Base-by-base conservation (phyloP, 1,140 invertebrate species). In the Temnothorax curvispinosus region DNA sequence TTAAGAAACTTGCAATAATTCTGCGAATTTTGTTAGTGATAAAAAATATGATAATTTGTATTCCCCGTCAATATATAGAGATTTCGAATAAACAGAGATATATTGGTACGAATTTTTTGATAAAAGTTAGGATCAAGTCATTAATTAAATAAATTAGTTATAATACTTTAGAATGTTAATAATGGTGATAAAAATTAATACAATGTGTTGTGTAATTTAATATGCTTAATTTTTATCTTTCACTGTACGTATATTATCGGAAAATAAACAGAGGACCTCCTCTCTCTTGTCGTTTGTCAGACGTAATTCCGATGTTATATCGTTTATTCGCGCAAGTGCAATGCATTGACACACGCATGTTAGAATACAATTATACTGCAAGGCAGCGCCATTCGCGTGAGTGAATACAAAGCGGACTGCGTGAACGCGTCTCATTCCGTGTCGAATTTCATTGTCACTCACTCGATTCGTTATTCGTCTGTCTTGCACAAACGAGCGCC, bases 371-470 rank as follows among this genome's bases (percentile, higher is more conserved):
- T 47, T 47, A 11, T 47, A 47, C 41, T 27, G 21, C 27, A 50
- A 60, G 11, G n/a, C 41, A 8, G 77, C 77, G n/a, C 27, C 27
- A 47, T 74, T 44, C 54, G 67, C 69, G 21, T 52, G 54, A 74
- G 27, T 47, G 80, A 84, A 85, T 78, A 78, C 47, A 78, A 85
- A 85, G 82, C 38, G 47, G 56, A 82, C 35, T 52, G 77, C 71
- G 60, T 76, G 69, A 67, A 69, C 58, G 58, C 50, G n/a, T 71
- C 56, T 88, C 44, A 58, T 81, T 84, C 18, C 87, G 38, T 76
- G 52, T 81, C 76, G 62, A 84, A 87, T 84, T 82, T 82, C 54
- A 77, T 64, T 87, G 74, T 85, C 78, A 54, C 47, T 60, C 32
- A 41, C 47, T 74, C 44, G 27, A 21, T 50, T 27, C 60, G 50